Conservation (phyloP, 2,888 invertebrate genomes). For the Campoplex capitator region DNA sequence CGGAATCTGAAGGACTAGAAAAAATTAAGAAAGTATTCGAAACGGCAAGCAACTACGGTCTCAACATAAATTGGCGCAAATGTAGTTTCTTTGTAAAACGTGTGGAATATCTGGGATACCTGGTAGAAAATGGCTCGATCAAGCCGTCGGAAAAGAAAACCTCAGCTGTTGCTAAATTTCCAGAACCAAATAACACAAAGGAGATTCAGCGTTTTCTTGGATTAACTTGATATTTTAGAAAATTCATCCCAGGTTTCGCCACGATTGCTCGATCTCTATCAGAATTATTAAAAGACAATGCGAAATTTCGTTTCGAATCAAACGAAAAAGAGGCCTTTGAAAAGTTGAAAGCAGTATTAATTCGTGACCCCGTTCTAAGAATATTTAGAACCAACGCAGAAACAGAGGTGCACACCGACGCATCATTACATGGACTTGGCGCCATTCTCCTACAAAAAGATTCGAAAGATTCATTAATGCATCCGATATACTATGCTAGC, state of each 20-base stretch:
- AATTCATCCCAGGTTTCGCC: constrained; percentile 1
- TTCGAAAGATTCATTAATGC: neutral
- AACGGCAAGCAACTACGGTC: constrained; percentile 4
- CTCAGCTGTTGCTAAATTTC: neutral
- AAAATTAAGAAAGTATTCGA: constrained; percentile 1
- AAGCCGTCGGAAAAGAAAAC: constrained; percentile 15
- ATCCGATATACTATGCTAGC: constrained; percentile 8
- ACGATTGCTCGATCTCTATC: neutral
- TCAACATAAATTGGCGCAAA: constrained; percentile 11
- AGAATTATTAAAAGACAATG: neutral
- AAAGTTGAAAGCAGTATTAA: neutral
- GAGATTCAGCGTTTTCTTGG: neutral
- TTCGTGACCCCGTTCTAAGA: neutral
- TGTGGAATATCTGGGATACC: neutral
- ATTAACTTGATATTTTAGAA: neutral
- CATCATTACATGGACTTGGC: neutral
- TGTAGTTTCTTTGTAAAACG: constrained; percentile 5
- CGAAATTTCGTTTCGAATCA: neutral
- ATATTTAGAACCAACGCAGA: neutral
- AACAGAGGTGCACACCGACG: neutral
- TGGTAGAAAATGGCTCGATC: constrained; percentile 6
- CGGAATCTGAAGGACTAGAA: neutral
- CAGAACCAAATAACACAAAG: constrained; percentile 3
- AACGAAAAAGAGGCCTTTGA: constrained; percentile 15
- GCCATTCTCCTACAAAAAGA: constrained; percentile 1